Evolutionary conservation across 1,140 invertebrate genomes (phyloP).

Genomic region (Acyrthosiphon pisum): DNA sequence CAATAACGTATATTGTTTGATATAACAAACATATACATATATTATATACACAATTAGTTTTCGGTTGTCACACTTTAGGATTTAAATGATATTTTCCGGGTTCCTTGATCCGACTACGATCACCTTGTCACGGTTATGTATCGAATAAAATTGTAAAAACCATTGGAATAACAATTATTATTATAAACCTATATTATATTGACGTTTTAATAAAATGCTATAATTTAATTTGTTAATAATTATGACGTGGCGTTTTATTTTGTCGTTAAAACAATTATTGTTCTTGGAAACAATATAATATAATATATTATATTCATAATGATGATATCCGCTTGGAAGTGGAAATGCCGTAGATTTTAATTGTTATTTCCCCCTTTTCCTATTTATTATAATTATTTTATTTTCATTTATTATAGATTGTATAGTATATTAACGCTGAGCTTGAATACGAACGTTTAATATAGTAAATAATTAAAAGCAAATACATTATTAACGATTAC

Average conservation of each 20-base stretch:
- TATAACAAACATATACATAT: background rate
- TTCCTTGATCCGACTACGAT: background rate
- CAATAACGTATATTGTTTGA: background rate
- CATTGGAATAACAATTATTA: background rate
- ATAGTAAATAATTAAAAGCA: no score
- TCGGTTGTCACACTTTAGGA: constrained; percentile 30
- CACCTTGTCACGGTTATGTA: constrained; percentile 30
- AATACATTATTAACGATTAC: no score
- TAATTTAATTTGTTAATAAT: no score
- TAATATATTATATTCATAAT: background rate
- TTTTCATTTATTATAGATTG: no score
- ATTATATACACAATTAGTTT: background rate
- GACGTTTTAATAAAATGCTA: no score
- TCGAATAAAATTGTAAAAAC: background rate
- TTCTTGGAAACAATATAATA: constrained; percentile 17
- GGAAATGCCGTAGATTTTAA: background rate
- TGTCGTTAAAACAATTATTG: no score
- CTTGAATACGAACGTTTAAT: no score
- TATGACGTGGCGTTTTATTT: no score
- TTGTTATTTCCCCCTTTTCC: constrained; percentile 8
- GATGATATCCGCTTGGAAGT: constrained; percentile 17
- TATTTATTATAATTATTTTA: background rate
- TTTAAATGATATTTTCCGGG: constrained; percentile 32
- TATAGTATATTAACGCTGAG: constrained; percentile 2
- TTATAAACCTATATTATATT: no score